Base-by-base conservation (phyloP, 2,888 invertebrate genomes). In the Andrena hattorfiana region DNA sequence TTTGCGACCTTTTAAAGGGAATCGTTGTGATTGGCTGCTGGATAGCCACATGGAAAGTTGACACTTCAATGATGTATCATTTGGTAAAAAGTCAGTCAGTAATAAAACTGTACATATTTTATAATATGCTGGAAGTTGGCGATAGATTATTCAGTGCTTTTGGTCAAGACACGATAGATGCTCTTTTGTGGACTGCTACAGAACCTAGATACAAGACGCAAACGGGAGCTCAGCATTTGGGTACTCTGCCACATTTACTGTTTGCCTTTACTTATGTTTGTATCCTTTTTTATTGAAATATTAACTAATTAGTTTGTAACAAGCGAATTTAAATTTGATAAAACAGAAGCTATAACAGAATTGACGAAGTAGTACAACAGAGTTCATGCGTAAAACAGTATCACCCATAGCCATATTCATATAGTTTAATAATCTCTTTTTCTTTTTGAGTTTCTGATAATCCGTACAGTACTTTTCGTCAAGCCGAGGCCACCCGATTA, bases 51-150 rank as follows among this genome's bases (percentile, higher is more conserved):
- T 97, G 97, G 91, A 97, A 98, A 91, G 97, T 99, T 85, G 99
- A 99, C 94, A 99, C 99, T 56, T 99, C 99, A 89, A 98, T 99
- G 95, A 97, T 99, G 95, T 99, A 99, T 94, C 99, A 99, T 94
- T 95, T 99, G 90, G 97, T 98, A 63, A 98, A 98, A 94, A 99
- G 99, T 91, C 99, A 99, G 93, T 99, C 99, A 87, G 99, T 99
- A 84, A 99, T 99, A 94, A 99, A 99, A 93, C 95, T 99, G 87
- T 99, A 99, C 93, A 99, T 99, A 93, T 99, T 99, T 95, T 99
- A 98, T 94, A 99, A 99, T 94, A 99, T 99, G 99, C 95, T 99
- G 80, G 99, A 99, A 95, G 99, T 99, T 69, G 99, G 98, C 16
- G 99, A 99, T 94, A 95, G 99, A 85, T 94, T 99, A 86, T 97